These are phyloP conservation scores for Aleiodes leptofemur DNA, from an alignment of 2,888 invertebrate species.

Conservation along the genomic window DNA sequence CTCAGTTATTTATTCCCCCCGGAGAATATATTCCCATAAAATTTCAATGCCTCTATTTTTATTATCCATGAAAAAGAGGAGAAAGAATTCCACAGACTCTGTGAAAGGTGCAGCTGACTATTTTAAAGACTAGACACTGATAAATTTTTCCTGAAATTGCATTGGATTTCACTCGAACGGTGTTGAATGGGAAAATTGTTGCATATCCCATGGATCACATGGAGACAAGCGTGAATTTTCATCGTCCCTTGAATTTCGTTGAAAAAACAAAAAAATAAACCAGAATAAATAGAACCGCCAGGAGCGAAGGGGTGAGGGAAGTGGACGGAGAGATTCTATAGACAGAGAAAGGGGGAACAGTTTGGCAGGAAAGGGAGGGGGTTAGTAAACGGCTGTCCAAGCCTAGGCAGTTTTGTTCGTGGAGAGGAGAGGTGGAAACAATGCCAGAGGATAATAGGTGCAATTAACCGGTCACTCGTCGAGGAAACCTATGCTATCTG, in stretches of 20 bases:
- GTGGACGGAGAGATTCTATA: constrained; percentile 7
- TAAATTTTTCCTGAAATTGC: constrained; percentile 12
- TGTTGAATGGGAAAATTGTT: constrained; percentile 20
- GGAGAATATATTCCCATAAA: too few species aligned
- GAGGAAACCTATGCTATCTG: constrained; percentile 43
- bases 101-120: constrained; percentile 1
- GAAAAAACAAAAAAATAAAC: neutral
- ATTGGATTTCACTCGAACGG: neutral
- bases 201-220: neutral
- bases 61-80: too few species aligned
- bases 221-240: constrained; percentile 15
- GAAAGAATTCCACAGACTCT: too few species aligned
- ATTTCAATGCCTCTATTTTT: too few species aligned
- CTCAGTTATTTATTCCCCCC: too few species aligned
- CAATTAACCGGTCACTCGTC: constrained; percentile 55
- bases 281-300: neutral
- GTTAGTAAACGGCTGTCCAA: constrained; percentile 24
- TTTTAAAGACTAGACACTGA: constrained; percentile 6
- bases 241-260: neutral
- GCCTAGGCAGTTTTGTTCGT: constrained; percentile 14
- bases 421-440: constrained; percentile 50
- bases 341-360: constrained; percentile 2
- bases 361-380: constrained; percentile 6
- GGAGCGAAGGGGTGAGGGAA: neutral
- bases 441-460: constrained; percentile 55